Percentiles rank a stretch among this genome's conserved stretches.
These are phyloP conservation scores for Metaphire vulgaris DNA, from an alignment of 1,140 invertebrate genomes.

Conservation along the genomic window DNA sequence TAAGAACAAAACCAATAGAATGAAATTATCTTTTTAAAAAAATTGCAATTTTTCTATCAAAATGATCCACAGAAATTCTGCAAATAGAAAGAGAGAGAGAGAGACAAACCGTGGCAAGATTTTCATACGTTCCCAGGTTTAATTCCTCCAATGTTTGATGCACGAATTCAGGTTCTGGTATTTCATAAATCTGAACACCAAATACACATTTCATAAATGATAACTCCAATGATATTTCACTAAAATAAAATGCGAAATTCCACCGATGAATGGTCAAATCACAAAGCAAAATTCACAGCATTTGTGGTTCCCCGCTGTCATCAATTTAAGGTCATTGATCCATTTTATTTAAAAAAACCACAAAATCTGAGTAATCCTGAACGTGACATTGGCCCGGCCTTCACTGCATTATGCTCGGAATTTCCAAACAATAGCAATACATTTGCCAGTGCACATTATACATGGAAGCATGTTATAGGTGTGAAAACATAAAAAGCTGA, in stretches of 20 bases:
- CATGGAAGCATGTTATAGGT: too few species aligned
- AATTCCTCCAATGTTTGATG: conserved; percentile 6
- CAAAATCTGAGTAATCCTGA: background rate
- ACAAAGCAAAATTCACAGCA: background rate
- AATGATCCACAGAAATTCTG: too few species aligned
- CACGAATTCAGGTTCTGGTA: conserved; percentile 18
- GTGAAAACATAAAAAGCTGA: too few species aligned
- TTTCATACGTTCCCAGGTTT: background rate
- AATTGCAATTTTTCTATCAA: too few species aligned
- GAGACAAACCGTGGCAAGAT: conserved; percentile 6
- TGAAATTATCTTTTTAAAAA: too few species aligned
- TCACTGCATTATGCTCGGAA: too few species aligned
- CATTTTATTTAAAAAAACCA: background rate
- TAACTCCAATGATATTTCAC: background rate
- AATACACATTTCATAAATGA: background rate
- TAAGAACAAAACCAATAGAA: too few species aligned
- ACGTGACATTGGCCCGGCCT: too few species aligned
- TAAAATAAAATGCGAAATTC: too few species aligned
- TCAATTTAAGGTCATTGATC: background rate
- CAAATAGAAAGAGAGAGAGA: too few species aligned
- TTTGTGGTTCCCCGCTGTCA: background rate
- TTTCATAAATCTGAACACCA: conserved; percentile 17
- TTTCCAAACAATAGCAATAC: too few species aligned
- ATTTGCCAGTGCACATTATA: too few species aligned
- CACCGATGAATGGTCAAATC: background rate